phyloP scores from a whole-genome alignment of 2,797 vertebrate genomes.

The Agapornis canus region DNA sequence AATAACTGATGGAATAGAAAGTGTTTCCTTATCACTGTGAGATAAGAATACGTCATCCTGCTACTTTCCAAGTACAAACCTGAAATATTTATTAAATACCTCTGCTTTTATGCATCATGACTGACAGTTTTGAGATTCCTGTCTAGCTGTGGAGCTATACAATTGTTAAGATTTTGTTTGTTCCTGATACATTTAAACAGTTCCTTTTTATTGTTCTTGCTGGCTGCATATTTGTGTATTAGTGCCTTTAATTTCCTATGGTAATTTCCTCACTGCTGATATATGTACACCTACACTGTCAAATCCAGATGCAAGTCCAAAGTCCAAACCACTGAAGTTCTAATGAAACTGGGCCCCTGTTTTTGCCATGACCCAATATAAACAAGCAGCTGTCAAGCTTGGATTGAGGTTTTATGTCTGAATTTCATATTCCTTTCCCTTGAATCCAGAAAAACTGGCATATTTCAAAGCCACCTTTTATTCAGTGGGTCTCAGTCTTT shows the following conservation, averaged over 20 bases:
- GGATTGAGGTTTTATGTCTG: background rate
- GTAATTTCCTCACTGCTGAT: conserved; percentile 40
- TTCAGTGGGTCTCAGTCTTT: background rate
- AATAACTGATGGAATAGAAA: conserved; percentile 57
- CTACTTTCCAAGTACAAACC: conserved; percentile 36
- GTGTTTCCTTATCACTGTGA: conserved; percentile 47
- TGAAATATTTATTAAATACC: conserved; percentile 57
- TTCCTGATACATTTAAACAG: conserved; percentile 39
- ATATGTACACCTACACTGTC: background rate
- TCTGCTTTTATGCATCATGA: conserved; percentile 50
- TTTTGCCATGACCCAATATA: background rate
- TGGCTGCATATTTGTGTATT: conserved; percentile 39
- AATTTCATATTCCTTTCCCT: background rate
- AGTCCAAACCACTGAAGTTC: background rate
- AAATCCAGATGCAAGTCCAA: conserved; percentile 15
- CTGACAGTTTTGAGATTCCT: conserved; percentile 48
- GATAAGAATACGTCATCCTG: conserved; percentile 50
- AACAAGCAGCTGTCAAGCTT: background rate
- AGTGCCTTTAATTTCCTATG: conserved; percentile 56
- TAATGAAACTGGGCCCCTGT: background rate
- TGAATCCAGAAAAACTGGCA: background rate
- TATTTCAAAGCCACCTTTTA: background rate
- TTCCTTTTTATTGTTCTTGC: conserved; percentile 64
- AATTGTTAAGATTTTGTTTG: conserved; percentile 53
- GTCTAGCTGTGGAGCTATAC: conserved; percentile 42